Evolutionary conservation across 2,888 invertebrate species (phyloP), one percentile per base, ranked within the genome.

Genomic region (Drosophila peninsularis): DNA sequence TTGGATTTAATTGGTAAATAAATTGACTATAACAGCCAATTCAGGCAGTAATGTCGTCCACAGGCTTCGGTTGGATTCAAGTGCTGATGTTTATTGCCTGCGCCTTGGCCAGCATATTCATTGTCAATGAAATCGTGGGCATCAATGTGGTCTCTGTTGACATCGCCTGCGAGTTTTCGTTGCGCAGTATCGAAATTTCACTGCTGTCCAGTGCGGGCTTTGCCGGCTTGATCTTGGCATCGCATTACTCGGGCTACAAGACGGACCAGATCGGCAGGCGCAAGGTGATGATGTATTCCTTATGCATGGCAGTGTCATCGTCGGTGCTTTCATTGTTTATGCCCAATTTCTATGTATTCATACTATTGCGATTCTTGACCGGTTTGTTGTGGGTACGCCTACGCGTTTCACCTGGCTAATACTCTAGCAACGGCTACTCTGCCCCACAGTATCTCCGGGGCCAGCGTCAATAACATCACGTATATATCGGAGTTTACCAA

Each of bases 401-500:
- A 6, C 9, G 2, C 11, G 6, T 27, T 36, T 10, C 0, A 6
- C 3, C 5, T 24, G 27, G 24, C 32, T 34, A 14, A 19, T 36
- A 58, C 5, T 30, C 6, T 49, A 47, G 5, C 32, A 14, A 21
- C 11, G 17, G 7, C 5, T 27, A 34, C 6, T 36, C 24, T 49
- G 3, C 3, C 9, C 49, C n/a, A 10, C 42, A 82, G 83, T 4
- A 2, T 75, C 2, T 41, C 66, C 13, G 75, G 66, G 2, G 27
- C 56, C 7, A 36, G 44, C 7, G 44, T 54, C 2, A 39, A 17
- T 3, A 32, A 50, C 1, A 5, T 75, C 2, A 69, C 82, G 1
- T 83, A 78, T 30, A 9, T 83, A 13, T 39, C 71, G 14, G 82
- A 83, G 32, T 71, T 44, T 6, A 60, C 69, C 0, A 62, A 19